A percentile compares a stretch with the other conserved stretches of the same genome.
Evolutionary conservation across 2,113 vertebrate species (phyloP).

Genomic region (Tylochromis polylepis): DNA sequence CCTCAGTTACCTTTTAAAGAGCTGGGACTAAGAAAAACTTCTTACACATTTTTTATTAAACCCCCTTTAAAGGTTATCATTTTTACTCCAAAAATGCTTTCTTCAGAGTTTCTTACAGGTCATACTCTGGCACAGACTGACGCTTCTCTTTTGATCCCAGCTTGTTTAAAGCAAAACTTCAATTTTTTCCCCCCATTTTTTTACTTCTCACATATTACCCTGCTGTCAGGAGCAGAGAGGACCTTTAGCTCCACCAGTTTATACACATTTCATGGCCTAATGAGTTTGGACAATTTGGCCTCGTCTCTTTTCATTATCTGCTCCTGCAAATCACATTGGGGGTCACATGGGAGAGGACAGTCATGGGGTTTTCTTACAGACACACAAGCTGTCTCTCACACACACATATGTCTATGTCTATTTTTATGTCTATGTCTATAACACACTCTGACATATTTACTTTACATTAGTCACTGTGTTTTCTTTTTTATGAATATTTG

Average conservation of each 20-base stretch:
- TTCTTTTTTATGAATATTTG: neutral
- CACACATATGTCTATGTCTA: no score
- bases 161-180: neutral
- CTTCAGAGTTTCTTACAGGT: neutral
- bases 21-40: rapidly evolving
- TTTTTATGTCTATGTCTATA: no score
- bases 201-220: neutral
- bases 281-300: neutral
- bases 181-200: neutral
- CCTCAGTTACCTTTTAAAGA: neutral
- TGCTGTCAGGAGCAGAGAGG: neutral
- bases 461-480: neutral
- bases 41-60: neutral
- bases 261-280: neutral
- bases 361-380: conserved; percentile 49
- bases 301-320: neutral
- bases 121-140: neutral
- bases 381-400: neutral
- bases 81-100: neutral
- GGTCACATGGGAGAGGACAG: conserved; percentile 50
- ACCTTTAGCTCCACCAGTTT: neutral
- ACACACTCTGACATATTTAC: neutral
- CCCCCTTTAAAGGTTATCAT: neutral
- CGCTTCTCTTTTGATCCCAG: neutral
- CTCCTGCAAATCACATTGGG: conserved; percentile 37